Evolutionary conservation across 2,888 invertebrate species (phyloP).

Genomic region (Empis livida): DNA sequence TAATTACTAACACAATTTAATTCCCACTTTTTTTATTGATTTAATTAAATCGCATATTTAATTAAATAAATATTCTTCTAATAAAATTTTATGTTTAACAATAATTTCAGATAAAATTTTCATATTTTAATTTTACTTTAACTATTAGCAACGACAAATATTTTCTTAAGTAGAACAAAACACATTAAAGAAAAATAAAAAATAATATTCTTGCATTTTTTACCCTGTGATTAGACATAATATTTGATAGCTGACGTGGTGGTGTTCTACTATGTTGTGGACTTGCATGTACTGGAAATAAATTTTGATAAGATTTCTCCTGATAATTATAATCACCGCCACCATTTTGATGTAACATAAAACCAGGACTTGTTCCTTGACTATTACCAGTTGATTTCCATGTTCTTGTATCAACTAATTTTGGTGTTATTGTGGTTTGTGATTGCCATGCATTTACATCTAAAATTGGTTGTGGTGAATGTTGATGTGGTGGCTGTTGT

Average conservation of each 20-base stretch:
- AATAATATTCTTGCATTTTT: neutral
- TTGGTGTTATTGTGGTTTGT: constrained; percentile 21
- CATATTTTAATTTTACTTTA: too few species aligned
- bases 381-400: constrained; percentile 19
- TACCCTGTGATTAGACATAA: constrained; percentile 13
- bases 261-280: constrained; percentile 52
- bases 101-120: too few species aligned
- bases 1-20: too few species aligned
- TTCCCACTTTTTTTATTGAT: too few species aligned
- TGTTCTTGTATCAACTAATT: constrained; percentile 31
- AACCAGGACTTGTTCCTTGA: constrained; percentile 27
- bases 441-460: constrained; percentile 34
- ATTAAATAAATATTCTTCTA: too few species aligned
- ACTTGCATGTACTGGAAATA: constrained; percentile 42
- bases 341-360: constrained; percentile 58
- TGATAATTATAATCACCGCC: constrained; percentile 44
- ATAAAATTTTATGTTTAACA: too few species aligned
- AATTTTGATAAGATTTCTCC: constrained; percentile 37
- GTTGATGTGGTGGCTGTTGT: constrained; percentile 23
- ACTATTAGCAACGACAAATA: too few species aligned
- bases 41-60: too few species aligned
- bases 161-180: too few species aligned
- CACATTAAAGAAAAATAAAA: too few species aligned
- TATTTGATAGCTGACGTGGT: constrained; percentile 43
- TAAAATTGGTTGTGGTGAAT: constrained; percentile 26